Evolutionary conservation across 2,888 invertebrate genomes (phyloP).

Genomic region (Nephrotoma flavescens): DNA sequence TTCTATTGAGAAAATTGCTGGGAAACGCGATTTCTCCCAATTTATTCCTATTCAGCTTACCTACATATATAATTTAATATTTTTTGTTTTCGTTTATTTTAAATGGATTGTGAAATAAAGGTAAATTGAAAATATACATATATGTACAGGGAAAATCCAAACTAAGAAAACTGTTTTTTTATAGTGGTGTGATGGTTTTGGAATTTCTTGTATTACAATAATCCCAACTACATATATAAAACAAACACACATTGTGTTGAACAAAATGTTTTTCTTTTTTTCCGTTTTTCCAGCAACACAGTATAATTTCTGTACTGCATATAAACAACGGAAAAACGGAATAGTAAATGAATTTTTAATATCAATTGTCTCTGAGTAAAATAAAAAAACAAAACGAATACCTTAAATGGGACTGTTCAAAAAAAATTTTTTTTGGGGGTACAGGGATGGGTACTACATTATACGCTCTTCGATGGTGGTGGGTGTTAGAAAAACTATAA

Average conservation of each 20-base stretch:
- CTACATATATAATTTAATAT: background rate
- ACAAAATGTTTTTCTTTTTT: background rate
- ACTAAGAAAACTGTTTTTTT: background rate
- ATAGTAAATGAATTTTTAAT: conserved; percentile 11
- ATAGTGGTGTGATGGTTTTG: background rate
- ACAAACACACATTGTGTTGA: background rate
- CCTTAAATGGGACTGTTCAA: background rate
- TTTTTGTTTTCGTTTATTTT: background rate
- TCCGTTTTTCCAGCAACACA: background rate
- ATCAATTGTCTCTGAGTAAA: conserved; percentile 10
- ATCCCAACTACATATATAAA: background rate
- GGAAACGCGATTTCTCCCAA: background rate
- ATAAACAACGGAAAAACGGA: background rate
- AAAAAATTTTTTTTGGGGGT: background rate
- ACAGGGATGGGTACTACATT: background rate
- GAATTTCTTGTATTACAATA: background rate
- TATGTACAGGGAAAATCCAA: background rate
- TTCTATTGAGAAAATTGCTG: background rate
- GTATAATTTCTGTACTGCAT: background rate
- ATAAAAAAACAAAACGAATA: conserved; percentile 2
- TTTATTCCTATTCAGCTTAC: background rate
- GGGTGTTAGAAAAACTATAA: background rate
- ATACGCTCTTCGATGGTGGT: background rate
- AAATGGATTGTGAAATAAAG: background rate
- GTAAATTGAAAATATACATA: background rate